Evolutionary conservation across 2,797 vertebrate genomes (phyloP).

Genomic region (Cyclopterus lumpus): DNA sequence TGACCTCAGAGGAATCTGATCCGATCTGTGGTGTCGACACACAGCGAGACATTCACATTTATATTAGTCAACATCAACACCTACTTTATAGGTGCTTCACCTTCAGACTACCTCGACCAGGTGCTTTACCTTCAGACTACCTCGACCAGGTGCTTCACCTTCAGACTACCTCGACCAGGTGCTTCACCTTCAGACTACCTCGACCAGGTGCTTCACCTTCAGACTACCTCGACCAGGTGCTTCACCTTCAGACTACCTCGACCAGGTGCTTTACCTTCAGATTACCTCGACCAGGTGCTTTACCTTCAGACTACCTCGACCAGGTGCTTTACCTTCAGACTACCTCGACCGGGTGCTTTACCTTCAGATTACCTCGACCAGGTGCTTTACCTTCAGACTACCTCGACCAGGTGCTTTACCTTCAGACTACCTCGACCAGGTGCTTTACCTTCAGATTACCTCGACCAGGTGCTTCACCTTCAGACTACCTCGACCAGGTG

Average conservation of each 20-base stretch:
- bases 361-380: background rate
- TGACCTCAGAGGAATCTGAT: slow-evolving; percentile 37
- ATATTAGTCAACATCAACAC: background rate
- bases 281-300: background rate
- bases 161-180: background rate
- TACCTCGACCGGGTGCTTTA: background rate
- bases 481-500: background rate
- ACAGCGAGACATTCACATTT: background rate
- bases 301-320: background rate
- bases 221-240: background rate
- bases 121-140: background rate
- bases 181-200: background rate
- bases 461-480: background rate
- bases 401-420: background rate
- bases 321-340: background rate
- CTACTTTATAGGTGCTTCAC: background rate
- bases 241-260: background rate
- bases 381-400: background rate
- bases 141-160: background rate
- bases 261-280: background rate
- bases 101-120: background rate
- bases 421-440: background rate
- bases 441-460: background rate
- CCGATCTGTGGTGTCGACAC: background rate
- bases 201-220: background rate